These are phyloP conservation scores for Dysmachus trigonus DNA, from an alignment of 2,888 invertebrate species.

Conservation along the genomic window DNA sequence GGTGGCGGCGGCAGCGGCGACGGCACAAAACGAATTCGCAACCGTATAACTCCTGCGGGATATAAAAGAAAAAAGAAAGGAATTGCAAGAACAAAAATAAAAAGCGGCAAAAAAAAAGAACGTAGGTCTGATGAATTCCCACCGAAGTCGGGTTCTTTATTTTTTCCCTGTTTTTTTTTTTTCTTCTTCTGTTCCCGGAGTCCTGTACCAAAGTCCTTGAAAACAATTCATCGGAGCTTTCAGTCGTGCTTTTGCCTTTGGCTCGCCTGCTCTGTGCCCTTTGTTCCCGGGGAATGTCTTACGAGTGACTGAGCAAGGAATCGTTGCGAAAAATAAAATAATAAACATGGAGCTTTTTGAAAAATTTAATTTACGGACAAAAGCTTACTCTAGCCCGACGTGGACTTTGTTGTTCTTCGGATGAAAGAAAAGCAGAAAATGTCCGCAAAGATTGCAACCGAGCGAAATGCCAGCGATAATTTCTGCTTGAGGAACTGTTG, in stretches of 20 bases:
- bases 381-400: conserved; percentile 12
- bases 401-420: conserved; percentile 15
- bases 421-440: conserved; percentile 28
- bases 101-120: not conserved
- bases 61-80: conserved; percentile 9
- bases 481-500: conserved; percentile 33
- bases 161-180: too few relatives aligned
- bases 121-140: conserved; percentile 26
- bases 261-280: not conserved
- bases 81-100: conserved; percentile 28
- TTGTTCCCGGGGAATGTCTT: conserved; percentile 23
- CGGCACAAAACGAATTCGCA: conserved; percentile 17
- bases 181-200: too few relatives aligned
- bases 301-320: conserved; percentile 40
- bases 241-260: conserved; percentile 36
- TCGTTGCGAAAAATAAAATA: conserved; percentile 36
- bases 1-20: not conserved
- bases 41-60: conserved; percentile 24
- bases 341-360: conserved; percentile 15
- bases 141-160: not conserved
- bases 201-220: conserved; percentile 37
- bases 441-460: conserved; percentile 25
- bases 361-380: conserved; percentile 39
- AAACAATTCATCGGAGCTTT: conserved; percentile 40
- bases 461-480: conserved; percentile 2